Evolutionary conservation across 2,797 vertebrate species (phyloP), one percentile per base, ranked within the genome.

Genomic region (Phataginus tetradactyla): DNA sequence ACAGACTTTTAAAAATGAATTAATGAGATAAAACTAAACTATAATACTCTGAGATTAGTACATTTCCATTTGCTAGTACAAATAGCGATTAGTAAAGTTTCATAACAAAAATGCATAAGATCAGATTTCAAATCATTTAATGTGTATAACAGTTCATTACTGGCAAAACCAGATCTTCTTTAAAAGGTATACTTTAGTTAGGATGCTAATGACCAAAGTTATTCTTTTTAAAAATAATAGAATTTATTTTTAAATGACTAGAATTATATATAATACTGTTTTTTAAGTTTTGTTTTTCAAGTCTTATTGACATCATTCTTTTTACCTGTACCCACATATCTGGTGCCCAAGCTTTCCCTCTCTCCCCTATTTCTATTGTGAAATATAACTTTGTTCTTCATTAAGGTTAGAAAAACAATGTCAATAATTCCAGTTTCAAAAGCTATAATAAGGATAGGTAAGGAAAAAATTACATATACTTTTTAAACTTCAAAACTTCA

Each of bases 1-100:
- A 90, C 3, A 96, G 94, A 93, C 32, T 75, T 90, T 86, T 69
- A 42, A 37, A 96, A 96, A 75, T 84, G 18, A 86, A 81, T 80
- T 32, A 71, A 20, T 93, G 59, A 87, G 32, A 80, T 42, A 71
- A 93, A 92, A 81, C 17, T 72, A 17, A 95, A 32, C 39, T 77
- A 64, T 23, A 81, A 78, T 49, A 63, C 15, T 85, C 34, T 74
- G 6, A 90, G 39, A 88, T 25, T 72, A 86, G 25, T 14, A 84
- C 5, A 81, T 61, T 93, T 90, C 69, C 37, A 69, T 80, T 93
- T 88, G 69, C 45, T 49, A 61, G 34, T 17, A 90, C 27, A 96
- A 64, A 61, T 66, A 49, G 42, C 45, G 78, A 80, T 37, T 59
- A 95, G 39, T 75, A 77, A 74, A 63, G 42, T 68, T 89, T 84